These are phyloP conservation scores for Labroides dimidiatus DNA, from an alignment of 2,797 vertebrate species.

Conservation along the genomic window DNA sequence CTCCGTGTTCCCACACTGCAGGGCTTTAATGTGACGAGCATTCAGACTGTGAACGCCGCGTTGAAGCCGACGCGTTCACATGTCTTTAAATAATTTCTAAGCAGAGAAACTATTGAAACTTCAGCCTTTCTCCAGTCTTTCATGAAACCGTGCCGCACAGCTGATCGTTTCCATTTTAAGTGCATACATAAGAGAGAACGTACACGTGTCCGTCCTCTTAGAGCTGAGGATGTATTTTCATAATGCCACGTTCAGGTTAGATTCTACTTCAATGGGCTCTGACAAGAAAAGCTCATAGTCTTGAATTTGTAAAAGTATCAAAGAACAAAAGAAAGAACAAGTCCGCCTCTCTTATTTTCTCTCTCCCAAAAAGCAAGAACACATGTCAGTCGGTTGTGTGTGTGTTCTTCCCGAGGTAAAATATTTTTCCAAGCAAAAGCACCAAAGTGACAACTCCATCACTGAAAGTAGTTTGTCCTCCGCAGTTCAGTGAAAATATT, in stretches of 20 bases:
- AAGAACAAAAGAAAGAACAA: slow-evolving; percentile 83
- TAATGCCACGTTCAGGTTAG: slow-evolving; percentile 79
- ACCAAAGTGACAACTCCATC: slow-evolving; percentile 86
- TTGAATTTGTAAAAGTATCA: slow-evolving; percentile 83
- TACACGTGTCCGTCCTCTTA: slow-evolving; percentile 75
- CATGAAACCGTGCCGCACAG: slow-evolving; percentile 41
- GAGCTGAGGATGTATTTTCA: slow-evolving; percentile 77
- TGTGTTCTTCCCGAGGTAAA: slow-evolving; percentile 84
- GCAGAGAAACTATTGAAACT: slow-evolving; percentile 38
- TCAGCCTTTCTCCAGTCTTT: slow-evolving; percentile 46
- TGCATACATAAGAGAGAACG: slow-evolving; percentile 68
- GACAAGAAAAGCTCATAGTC: slow-evolving; percentile 83
- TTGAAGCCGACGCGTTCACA: slow-evolving; percentile 32
- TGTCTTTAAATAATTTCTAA: slow-evolving; percentile 52
- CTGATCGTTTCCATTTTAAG: slow-evolving; percentile 70
- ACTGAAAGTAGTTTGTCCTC: slow-evolving; percentile 87
- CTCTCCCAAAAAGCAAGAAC: slow-evolving; percentile 76
- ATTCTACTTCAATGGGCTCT: slow-evolving; percentile 79
- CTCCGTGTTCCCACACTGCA: slow-evolving; percentile 35
- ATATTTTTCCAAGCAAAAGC: slow-evolving; percentile 86
- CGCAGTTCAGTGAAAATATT: slow-evolving; percentile 87
- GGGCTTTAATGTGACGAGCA: slow-evolving; percentile 35
- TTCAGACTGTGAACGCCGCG: slow-evolving; percentile 1
- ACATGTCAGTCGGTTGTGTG: slow-evolving; percentile 81
- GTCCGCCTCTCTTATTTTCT: slow-evolving; percentile 71